A percentile compares a stretch with the other conserved stretches of the same genome.
Conservation (phyloP, 2,113 vertebrate species). For the Oncorhynchus mykiss region DNA sequence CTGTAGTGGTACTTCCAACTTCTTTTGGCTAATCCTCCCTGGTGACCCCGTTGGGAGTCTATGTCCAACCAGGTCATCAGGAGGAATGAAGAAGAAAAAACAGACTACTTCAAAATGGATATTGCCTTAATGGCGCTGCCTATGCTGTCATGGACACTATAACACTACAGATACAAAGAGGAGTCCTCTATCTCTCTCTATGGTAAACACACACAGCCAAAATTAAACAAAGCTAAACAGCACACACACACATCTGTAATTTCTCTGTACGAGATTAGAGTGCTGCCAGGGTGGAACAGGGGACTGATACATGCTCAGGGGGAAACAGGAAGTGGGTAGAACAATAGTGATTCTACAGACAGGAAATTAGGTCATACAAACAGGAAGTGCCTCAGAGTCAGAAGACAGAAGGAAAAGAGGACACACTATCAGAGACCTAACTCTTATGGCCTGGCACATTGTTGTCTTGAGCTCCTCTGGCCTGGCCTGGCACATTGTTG, state of each 20-base stretch:
- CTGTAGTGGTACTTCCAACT: too few species aligned
- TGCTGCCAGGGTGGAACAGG: background rate
- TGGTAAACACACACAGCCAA: background rate
- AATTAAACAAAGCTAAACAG: background rate
- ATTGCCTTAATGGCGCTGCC: too few species aligned
- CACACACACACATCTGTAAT: background rate
- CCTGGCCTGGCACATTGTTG: background rate
- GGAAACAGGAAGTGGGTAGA: constrained; percentile 48
- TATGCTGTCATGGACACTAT: too few species aligned
- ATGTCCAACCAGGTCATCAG: too few species aligned
- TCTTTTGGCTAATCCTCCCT: too few species aligned
- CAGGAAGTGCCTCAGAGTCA: constrained; percentile 11
- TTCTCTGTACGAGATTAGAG: background rate
- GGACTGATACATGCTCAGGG: background rate
- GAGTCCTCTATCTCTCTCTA: too few species aligned
- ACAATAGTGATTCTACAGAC: constrained; percentile 60
- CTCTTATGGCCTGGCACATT: too few species aligned
- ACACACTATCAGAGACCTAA: too few species aligned
- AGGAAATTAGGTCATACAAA: constrained; percentile 55
- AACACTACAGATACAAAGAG: too few species aligned
- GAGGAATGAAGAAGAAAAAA: too few species aligned
- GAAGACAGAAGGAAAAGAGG: background rate
- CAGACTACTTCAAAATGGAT: too few species aligned
- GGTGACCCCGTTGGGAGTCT: too few species aligned
- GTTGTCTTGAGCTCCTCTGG: background rate